Conservation (phyloP, 2,797 vertebrate genomes). For the Neomorphus geoffroyi region DNA sequence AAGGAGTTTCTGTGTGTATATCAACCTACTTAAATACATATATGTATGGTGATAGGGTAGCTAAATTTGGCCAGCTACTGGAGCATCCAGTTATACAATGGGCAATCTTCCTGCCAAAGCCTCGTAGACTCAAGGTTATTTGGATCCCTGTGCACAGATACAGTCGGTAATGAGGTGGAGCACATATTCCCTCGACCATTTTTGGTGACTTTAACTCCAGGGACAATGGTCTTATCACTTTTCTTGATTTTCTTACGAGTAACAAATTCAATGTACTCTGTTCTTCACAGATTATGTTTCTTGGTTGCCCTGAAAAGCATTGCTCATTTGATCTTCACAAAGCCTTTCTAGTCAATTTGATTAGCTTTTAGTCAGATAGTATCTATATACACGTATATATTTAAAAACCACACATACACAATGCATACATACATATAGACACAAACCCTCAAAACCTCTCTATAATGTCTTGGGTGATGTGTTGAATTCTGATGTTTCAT, state of each 20-base stretch:
- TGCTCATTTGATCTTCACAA: neutral
- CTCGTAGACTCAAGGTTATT: neutral
- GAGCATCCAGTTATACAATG: neutral
- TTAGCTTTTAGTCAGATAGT: neutral
- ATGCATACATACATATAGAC: neutral
- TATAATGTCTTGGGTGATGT: neutral
- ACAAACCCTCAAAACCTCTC: neutral
- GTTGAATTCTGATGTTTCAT: neutral
- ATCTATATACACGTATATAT: neutral
- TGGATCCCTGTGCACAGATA: fast-evolving
- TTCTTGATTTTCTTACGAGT: neutral
- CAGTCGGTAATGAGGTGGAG: neutral
- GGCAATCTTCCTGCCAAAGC: neutral
- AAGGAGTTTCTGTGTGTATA: neutral
- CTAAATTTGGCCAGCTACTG: neutral
- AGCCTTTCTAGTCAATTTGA: neutral
- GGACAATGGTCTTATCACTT: neutral
- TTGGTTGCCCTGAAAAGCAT: neutral
- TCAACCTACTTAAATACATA: neutral
- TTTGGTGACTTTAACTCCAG: neutral
- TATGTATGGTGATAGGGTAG: fast-evolving
- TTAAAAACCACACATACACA: neutral
- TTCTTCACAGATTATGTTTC: neutral
- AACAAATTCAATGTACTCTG: neutral
- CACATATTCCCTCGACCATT: neutral